Conservation (phyloP, 2,888 invertebrate species). For the Yponomeuta plumbellus region DNA sequence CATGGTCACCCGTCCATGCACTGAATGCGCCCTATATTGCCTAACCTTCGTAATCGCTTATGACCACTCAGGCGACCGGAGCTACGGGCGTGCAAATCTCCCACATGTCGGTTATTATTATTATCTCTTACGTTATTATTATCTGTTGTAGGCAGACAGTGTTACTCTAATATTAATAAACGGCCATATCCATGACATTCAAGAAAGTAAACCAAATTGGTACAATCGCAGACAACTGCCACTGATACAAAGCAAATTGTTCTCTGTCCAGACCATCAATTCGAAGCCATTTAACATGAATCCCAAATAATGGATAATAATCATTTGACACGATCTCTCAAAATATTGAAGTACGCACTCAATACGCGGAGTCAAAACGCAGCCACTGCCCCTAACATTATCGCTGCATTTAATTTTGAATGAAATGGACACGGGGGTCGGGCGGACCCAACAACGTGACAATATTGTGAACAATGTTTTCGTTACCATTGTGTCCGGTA, state of each 20-base stretch:
- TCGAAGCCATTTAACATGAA: conserved; percentile 17
- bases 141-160: background rate
- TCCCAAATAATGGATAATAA: conserved; percentile 46
- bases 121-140: no score
- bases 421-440: conserved; percentile 55
- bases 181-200: no score
- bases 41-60: no score
- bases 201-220: background rate
- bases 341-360: conserved; percentile 45
- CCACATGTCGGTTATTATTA: no score
- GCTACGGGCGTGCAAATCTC: no score
- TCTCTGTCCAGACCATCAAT: conserved; percentile 8
- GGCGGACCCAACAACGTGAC: conserved; percentile 60
- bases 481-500: conserved; percentile 62
- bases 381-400: conserved; percentile 26
- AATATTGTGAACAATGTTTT: conserved; percentile 72
- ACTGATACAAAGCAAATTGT: background rate
- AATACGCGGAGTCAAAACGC: conserved; percentile 23
- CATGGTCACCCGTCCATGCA: no score
- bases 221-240: background rate
- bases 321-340: conserved; percentile 65
- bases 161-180: background rate
- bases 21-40: no score
- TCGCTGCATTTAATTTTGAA: conserved; percentile 44
- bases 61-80: no score